phyloP scores from a whole-genome alignment of 2,797 vertebrate genomes.

The Denticeps clupeoides region DNA sequence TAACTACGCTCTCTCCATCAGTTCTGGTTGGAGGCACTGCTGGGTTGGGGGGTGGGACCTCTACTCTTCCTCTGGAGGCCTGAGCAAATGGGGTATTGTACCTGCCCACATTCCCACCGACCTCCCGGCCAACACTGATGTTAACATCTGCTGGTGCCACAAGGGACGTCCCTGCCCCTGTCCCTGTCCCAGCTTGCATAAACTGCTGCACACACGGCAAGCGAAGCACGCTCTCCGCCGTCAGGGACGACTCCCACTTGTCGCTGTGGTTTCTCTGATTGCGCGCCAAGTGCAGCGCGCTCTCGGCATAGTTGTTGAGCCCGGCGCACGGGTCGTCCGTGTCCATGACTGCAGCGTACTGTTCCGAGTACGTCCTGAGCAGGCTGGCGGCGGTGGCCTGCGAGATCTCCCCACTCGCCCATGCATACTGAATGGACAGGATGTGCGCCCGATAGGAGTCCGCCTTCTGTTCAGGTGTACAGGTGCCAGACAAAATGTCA shows the following conservation, averaged over 20 bases:
- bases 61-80: constrained; percentile 19
- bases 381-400: constrained; percentile 67
- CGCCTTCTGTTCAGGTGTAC: constrained; percentile 77
- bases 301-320: constrained; percentile 88
- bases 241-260: constrained; percentile 85
- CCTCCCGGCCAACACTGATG: constrained; percentile 50
- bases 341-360: constrained; percentile 78
- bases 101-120: constrained; percentile 29
- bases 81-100: constrained; percentile 25
- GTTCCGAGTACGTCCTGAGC: constrained; percentile 76
- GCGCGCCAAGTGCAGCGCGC: constrained; percentile 71
- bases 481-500: constrained; percentile 71
- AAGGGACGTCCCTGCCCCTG: constrained; percentile 36
- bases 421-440: constrained; percentile 85
- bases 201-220: constrained; percentile 69
- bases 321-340: constrained; percentile 72
- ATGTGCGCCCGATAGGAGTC: constrained; percentile 83
- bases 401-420: constrained; percentile 80
- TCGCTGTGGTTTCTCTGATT: constrained; percentile 78
- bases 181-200: constrained; percentile 44
- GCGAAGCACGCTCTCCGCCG: constrained; percentile 60
- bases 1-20: constrained; percentile 19
- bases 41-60: constrained; percentile 29
- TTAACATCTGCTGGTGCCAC: constrained; percentile 50
- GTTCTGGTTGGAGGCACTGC: constrained; percentile 18